Percentiles rank a stretch among this genome's conserved stretches.
These are phyloP conservation scores for Lasioglossum oenotherae DNA, from an alignment of 2,888 invertebrate species.

Conservation along the genomic window DNA sequence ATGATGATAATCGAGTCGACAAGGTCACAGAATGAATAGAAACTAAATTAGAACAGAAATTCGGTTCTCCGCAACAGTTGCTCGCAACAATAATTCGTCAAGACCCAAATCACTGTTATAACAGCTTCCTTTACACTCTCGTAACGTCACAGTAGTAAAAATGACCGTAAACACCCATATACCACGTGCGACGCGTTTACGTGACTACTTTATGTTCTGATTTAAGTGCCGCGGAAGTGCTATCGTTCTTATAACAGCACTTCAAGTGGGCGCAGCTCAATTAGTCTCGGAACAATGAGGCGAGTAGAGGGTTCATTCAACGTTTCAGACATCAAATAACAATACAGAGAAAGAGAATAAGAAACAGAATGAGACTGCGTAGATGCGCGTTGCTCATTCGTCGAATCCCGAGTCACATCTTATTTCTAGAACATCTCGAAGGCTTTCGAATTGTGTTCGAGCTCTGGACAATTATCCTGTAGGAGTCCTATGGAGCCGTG, in stretches of 20 bases:
- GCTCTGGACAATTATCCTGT: slow-evolving; percentile 26
- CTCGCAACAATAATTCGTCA: neutral
- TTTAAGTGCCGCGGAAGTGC: slow-evolving; percentile 65
- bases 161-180: slow-evolving; percentile 32
- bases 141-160: slow-evolving; percentile 48
- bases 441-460: slow-evolving; percentile 22
- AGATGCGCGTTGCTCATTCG: neutral
- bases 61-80: neutral
- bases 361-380: neutral
- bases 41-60: too few species aligned
- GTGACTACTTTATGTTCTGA: slow-evolving; percentile 51
- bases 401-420: slow-evolving; percentile 45
- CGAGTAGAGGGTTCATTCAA: slow-evolving; percentile 58
- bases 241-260: slow-evolving; percentile 56
- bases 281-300: slow-evolving; percentile 62
- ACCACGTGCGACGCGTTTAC: slow-evolving; percentile 56
- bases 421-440: slow-evolving; percentile 17
- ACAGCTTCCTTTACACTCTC: neutral
- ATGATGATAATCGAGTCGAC: too few species aligned
- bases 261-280: slow-evolving; percentile 66
- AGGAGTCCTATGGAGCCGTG: neutral
- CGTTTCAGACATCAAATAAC: slow-evolving; percentile 46
- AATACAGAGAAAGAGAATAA: slow-evolving; percentile 21
- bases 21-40: too few species aligned
- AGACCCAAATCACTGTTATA: neutral